Evolutionary conservation across 1,140 invertebrate species (phyloP).

Genomic region (Gerris buenoi): DNA sequence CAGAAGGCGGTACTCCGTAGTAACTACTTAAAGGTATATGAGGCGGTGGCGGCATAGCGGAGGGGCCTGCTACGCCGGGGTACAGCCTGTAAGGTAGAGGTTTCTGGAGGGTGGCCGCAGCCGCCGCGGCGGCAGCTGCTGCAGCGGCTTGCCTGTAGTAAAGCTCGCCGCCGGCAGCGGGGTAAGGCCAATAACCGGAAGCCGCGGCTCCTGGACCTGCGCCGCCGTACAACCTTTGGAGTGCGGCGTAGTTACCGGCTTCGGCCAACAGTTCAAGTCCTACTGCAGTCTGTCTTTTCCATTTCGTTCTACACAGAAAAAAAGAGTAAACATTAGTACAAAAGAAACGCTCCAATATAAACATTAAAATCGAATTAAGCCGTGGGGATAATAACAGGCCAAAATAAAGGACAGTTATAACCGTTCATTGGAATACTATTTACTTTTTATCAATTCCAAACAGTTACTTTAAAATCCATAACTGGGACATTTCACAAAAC

Average conservation of each 20-base stretch:
- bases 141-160: constrained; percentile 63
- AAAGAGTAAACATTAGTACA: not conserved
- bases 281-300: constrained; percentile 97
- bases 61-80: constrained; percentile 38
- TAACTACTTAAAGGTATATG: constrained; percentile 19
- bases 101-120: constrained; percentile 67
- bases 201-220: constrained; percentile 29
- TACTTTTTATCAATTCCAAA: too few relatives aligned
- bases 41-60: constrained; percentile 13
- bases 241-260: constrained; percentile 89
- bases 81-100: constrained; percentile 68
- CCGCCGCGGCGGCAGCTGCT: constrained; percentile 39
- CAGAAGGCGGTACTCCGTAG: constrained; percentile 36
- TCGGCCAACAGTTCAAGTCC: constrained; percentile 90
- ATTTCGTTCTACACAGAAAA: constrained; percentile 71
- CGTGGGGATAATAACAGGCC: too few relatives aligned
- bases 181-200: constrained; percentile 46
- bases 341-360: too few relatives aligned
- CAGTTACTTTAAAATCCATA: too few relatives aligned
- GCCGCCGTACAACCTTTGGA: constrained; percentile 78
- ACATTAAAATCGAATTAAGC: too few relatives aligned
- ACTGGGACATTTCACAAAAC: too few relatives aligned
- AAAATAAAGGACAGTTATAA: too few relatives aligned
- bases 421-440: too few relatives aligned
- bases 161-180: constrained; percentile 37